These are phyloP conservation scores for Microdon myrmicae DNA, from an alignment of 2,888 invertebrate genomes.

Conservation along the genomic window DNA sequence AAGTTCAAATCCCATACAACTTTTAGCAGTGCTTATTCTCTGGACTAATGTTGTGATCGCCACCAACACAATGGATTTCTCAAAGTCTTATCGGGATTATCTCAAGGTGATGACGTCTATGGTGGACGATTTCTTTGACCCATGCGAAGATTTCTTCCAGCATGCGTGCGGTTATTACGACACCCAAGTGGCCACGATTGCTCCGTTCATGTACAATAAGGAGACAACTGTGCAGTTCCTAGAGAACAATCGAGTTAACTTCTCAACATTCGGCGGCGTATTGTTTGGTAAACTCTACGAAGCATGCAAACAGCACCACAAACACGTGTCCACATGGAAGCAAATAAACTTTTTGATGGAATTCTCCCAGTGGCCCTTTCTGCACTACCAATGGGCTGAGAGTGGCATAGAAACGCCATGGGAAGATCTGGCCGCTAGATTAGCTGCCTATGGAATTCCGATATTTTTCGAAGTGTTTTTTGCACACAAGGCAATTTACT, in stretches of 20 bases:
- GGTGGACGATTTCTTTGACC: constrained; percentile 54
- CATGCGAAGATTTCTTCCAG: constrained; percentile 60
- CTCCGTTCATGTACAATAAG: constrained; percentile 60
- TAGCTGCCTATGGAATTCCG: constrained; percentile 59
- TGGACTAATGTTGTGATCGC: too few relatives aligned
- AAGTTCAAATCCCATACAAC: too few relatives aligned
- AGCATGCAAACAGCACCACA: constrained; percentile 54
- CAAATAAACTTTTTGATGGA: constrained; percentile 56
- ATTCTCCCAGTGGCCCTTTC: constrained; percentile 58
- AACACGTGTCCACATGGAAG: constrained; percentile 50
- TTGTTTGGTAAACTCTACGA: constrained; percentile 57
- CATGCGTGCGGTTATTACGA: constrained; percentile 60
- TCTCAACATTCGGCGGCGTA: constrained; percentile 56
- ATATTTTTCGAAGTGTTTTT: constrained; percentile 60
- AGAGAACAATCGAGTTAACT: constrained; percentile 53
- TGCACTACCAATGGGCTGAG: constrained; percentile 59
- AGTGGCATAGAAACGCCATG: constrained; percentile 55
- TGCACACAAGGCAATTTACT: constrained; percentile 59
- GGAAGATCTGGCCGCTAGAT: constrained; percentile 57
- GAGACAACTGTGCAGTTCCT: constrained; percentile 61
- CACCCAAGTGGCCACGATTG: constrained; percentile 49
- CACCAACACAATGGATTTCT: constrained; percentile 34
- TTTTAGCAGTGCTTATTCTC: too few relatives aligned
- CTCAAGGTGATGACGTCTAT: constrained; percentile 56
- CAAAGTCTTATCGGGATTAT: constrained; percentile 58